These are phyloP conservation scores for Mormyrops attenuatus DNA, from an alignment of 2,797 vertebrate species.

Conservation along the genomic window DNA sequence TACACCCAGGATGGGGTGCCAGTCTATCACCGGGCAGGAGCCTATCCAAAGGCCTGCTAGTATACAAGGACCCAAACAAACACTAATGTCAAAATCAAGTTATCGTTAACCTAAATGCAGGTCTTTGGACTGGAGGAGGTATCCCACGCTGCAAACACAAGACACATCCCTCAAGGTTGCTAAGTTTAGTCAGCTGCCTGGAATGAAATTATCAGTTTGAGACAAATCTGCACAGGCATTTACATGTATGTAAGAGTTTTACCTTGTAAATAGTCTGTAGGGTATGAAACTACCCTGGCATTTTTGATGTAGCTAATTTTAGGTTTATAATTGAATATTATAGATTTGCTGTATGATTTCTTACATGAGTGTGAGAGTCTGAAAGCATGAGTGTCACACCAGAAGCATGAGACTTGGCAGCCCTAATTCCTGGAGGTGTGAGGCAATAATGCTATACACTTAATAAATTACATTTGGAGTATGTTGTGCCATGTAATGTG, in stretches of 20 bases:
- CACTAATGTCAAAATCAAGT: background rate
- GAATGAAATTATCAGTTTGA: background rate
- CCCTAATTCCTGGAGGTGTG: background rate
- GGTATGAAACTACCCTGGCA: background rate
- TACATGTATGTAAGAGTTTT: background rate
- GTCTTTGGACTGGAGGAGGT: background rate
- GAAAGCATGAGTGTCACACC: background rate
- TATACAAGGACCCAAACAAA: background rate
- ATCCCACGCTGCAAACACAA: background rate
- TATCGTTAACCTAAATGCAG: background rate
- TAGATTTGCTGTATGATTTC: background rate
- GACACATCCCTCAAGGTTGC: background rate
- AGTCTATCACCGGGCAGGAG: background rate
- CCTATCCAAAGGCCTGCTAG: background rate
- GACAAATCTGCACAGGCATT: background rate
- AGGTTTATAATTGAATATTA: background rate
- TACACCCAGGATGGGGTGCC: too few species aligned
- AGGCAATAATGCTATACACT: background rate
- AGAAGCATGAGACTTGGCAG: background rate
- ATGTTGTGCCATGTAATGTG: background rate
- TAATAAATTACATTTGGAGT: background rate
- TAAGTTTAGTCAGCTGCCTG: background rate
- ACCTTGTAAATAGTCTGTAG: background rate
- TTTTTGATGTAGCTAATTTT: background rate
- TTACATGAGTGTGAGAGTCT: background rate